Base-by-base conservation (phyloP, 1,140 invertebrate genomes). In the Muscidifurax raptorellus region DNA sequence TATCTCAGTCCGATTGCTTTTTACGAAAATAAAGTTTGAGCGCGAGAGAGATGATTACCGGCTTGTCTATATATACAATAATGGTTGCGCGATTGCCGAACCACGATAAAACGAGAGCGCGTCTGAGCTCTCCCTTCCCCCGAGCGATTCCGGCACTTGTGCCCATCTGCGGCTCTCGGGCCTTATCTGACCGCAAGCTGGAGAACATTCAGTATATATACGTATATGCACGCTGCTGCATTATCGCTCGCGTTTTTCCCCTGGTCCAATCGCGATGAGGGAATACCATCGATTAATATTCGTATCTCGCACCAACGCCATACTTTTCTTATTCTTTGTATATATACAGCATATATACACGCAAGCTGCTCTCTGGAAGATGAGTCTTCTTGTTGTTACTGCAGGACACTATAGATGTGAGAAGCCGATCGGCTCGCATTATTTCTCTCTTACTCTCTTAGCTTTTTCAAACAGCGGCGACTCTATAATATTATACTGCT, bases 101-200 rank as follows among this genome's bases (percentile, higher is more conserved):
- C n/a, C 74, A 4, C 74, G 74, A 76, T 76, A 47, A 74, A 9
- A 25, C 7, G 30, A 28, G 28, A 15, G 40, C 74, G 44, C 10
- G 74, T 22, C 22, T 15, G 15, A 30, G 27, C 13, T 15, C 30
- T n/a, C 10, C 74, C 74, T 7, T 25, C 40, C 74, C 74, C 15
- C 36, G 44, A 52, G 74, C 74, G 40, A 76, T 76, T 76, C 74
- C 74, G 74, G 74, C 74, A 76, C 74, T 74, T 80, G 47, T 27
- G 52, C 52, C 78, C 59, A 66, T 80, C 80, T 27, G 64, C 44
- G 64, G 40, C 77, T 18, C 22, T 40, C 66, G 27, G 28, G n/a
- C 15, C 78, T 80, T 74, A 74, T 74, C 71, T 59, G 18, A 59
- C 22, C 18, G 7, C 9, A 18, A 59, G 52, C 22, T 59, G 18